Evolutionary conservation across 2,888 invertebrate species (phyloP).

Genomic region (Eilema sororculum): DNA sequence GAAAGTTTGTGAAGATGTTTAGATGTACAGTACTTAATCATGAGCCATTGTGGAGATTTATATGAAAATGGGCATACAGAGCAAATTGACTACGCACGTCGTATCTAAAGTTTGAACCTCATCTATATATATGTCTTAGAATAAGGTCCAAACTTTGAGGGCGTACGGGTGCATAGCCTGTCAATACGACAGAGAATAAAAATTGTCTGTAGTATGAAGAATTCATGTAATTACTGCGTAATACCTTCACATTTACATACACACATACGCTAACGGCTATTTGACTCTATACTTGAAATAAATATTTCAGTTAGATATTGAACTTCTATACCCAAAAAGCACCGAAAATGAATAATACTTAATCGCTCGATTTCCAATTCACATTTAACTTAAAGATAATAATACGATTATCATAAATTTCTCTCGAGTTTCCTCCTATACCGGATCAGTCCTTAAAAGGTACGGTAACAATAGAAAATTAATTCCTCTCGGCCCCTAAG

Average conservation of each 20-base stretch:
- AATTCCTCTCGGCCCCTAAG: constrained; percentile 41
- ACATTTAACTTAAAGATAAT: constrained; percentile 53
- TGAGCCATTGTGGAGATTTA: too few species aligned
- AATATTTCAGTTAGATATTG: background rate
- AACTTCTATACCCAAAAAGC: background rate
- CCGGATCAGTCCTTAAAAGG: constrained; percentile 42
- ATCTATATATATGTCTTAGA: too few species aligned
- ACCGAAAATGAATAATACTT: constrained; percentile 43
- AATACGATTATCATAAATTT: constrained; percentile 53
- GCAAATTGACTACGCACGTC: too few species aligned
- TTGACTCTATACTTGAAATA: background rate
- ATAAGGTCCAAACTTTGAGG: too few species aligned
- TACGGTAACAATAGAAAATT: constrained; percentile 48
- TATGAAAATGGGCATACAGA: too few species aligned
- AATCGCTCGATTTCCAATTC: constrained; percentile 46
- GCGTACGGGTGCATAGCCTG: too few species aligned
- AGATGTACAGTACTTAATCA: too few species aligned
- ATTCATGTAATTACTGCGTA: background rate
- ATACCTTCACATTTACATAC: background rate
- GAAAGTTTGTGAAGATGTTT: too few species aligned
- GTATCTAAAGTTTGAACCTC: too few species aligned
- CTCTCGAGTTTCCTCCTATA: constrained; percentile 35
- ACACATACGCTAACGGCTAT: too few species aligned
- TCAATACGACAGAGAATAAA: too few species aligned
- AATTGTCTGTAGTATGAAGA: background rate